Evolutionary conservation across 2,113 vertebrate genomes (phyloP).

Genomic region (Myodes glareolus): DNA sequence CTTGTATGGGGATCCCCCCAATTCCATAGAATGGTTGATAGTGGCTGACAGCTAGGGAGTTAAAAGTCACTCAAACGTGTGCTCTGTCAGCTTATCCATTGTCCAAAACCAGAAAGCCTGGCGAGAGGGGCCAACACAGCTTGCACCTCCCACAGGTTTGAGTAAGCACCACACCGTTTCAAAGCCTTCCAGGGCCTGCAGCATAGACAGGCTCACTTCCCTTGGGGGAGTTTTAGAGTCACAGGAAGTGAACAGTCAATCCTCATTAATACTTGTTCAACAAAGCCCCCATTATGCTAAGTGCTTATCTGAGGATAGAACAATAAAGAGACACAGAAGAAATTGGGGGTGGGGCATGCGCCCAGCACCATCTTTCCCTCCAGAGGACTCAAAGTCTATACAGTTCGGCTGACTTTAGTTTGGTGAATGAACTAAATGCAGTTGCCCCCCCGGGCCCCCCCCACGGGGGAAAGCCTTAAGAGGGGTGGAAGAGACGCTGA

Average conservation of each 20-base stretch:
- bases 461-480: no score
- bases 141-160: background rate
- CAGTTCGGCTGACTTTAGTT: background rate
- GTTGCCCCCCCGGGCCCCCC: no score
- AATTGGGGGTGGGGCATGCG: background rate
- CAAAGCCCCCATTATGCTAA: background rate
- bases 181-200: background rate
- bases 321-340: background rate
- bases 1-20: background rate
- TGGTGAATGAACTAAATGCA: slow-evolving; percentile 19
- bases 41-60: background rate
- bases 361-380: background rate
- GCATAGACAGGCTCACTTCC: background rate
- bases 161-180: background rate
- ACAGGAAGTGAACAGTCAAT: background rate
- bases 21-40: background rate
- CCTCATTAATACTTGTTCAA: background rate
- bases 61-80: background rate
- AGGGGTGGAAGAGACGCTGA: background rate
- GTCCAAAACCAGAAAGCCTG: background rate
- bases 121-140: background rate
- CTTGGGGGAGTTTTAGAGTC: background rate
- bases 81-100: background rate
- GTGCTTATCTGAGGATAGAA: background rate
- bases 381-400: background rate